phyloP scores from a whole-genome alignment of 2,797 vertebrate genomes.

The Glossophaga mutica region DNA sequence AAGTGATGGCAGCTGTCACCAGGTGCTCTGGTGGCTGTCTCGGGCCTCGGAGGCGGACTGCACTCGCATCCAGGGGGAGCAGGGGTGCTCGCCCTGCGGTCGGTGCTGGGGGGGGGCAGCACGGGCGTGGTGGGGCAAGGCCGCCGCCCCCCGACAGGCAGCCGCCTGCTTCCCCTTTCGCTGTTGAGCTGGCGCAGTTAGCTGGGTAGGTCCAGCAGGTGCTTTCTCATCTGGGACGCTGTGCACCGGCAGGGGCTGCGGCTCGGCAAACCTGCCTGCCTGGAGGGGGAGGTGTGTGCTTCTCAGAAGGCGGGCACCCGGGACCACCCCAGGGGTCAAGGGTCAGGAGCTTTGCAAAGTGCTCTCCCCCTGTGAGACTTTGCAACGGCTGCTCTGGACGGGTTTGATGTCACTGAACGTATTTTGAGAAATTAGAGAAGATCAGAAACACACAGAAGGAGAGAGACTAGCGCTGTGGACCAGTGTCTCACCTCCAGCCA shows the following conservation, averaged over 20 bases:
- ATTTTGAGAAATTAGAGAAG: neutral
- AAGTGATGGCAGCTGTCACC: accelerated
- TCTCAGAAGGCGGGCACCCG: neutral
- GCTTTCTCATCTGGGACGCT: accelerated
- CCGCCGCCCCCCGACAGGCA: neutral
- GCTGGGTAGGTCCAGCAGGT: neutral
- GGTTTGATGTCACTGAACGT: neutral
- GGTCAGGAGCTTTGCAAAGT: neutral
- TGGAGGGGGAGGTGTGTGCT: neutral
- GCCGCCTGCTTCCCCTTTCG: no score
- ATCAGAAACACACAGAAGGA: accelerated
- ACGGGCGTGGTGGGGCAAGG: accelerated
- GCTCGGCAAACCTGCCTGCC: neutral
- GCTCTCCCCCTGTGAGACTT: neutral
- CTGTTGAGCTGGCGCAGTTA: neutral
- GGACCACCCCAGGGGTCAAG: accelerated
- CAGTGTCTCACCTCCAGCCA: neutral
- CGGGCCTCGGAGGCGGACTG: neutral
- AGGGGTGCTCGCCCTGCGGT: no score
- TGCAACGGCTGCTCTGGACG: accelerated
- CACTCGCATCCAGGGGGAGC: neutral
- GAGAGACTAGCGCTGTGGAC: neutral
- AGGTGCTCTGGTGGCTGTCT: neutral
- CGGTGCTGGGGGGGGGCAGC: accelerated
- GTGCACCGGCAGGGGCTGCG: neutral